phyloP scores from a whole-genome alignment of 2,113 vertebrate genomes.

The Neoarius graeffei region DNA sequence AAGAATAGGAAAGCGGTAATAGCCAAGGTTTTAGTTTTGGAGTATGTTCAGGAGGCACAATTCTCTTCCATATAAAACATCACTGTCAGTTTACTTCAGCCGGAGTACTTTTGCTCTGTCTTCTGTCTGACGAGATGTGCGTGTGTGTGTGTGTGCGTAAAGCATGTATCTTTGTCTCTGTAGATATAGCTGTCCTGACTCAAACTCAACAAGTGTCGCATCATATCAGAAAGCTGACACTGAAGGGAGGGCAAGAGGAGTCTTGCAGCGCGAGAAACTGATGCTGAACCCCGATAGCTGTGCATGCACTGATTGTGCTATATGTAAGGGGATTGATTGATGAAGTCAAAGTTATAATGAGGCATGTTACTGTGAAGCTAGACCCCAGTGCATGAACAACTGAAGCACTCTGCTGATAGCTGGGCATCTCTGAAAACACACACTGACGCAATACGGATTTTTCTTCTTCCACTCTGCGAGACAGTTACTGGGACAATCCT shows the following conservation, averaged over 20 bases:
- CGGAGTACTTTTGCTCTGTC: constrained; percentile 8
- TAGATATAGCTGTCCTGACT: neutral
- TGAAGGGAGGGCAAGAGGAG: neutral
- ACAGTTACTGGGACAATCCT: neutral
- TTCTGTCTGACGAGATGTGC: neutral
- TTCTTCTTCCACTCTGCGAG: neutral
- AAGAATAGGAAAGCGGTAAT: neutral
- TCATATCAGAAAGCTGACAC: neutral
- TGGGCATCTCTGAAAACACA: neutral
- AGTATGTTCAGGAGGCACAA: constrained; percentile 14
- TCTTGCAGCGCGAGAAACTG: neutral
- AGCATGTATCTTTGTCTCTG: neutral
- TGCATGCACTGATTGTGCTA: constrained; percentile 25
- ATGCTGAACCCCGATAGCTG: constrained; percentile 49
- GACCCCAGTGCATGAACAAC: too few species aligned
- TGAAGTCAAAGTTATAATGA: neutral
- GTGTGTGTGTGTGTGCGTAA: neutral
- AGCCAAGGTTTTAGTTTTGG: constrained; percentile 31
- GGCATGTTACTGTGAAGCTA: neutral
- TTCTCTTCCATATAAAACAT: constrained; percentile 37
- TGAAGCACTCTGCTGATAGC: neutral
- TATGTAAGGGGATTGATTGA: neutral
- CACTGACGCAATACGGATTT: neutral
- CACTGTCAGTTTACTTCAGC: constrained; percentile 37
- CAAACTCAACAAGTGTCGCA: neutral